These are phyloP conservation scores for Dolichotis patagonum DNA, from an alignment of 2,113 vertebrate species.

Conservation along the genomic window DNA sequence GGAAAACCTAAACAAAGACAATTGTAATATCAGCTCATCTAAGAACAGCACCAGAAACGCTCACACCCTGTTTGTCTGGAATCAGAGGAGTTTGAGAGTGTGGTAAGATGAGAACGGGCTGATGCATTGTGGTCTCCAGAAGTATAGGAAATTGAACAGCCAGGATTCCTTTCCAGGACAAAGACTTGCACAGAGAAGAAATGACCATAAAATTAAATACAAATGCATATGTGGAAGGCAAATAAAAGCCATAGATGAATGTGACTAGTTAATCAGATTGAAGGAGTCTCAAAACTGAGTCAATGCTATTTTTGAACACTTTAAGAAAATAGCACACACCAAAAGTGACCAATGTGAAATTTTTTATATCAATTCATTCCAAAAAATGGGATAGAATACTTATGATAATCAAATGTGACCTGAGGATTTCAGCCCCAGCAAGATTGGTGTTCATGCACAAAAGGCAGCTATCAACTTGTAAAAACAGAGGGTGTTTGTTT, in stretches of 20 bases:
- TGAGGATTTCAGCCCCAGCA: not conserved
- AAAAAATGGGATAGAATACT: not conserved
- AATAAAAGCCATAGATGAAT: not conserved
- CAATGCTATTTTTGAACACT: not conserved
- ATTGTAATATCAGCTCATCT: not conserved
- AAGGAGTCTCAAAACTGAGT: not conserved
- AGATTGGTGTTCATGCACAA: not conserved
- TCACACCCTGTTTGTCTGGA: not conserved
- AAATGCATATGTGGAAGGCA: not conserved
- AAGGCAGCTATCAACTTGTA: not conserved
- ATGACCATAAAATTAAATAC: not conserved
- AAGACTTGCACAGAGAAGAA: not conserved
- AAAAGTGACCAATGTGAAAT: not conserved
- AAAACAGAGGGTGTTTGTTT: not conserved
- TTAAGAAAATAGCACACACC: not conserved
- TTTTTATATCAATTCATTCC: not conserved
- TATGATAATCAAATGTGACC: not conserved
- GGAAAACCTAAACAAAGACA: not conserved
- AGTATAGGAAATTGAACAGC: not conserved
- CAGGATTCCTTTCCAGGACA: not conserved
- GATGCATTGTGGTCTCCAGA: rapidly evolving
- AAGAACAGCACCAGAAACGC: not conserved
- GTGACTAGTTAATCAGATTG: not conserved
- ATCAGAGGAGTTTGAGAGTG: not conserved
- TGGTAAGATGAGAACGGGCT: not conserved